phyloP scores from a whole-genome alignment of 2,888 invertebrate species.

The Monochamus alternatus region DNA sequence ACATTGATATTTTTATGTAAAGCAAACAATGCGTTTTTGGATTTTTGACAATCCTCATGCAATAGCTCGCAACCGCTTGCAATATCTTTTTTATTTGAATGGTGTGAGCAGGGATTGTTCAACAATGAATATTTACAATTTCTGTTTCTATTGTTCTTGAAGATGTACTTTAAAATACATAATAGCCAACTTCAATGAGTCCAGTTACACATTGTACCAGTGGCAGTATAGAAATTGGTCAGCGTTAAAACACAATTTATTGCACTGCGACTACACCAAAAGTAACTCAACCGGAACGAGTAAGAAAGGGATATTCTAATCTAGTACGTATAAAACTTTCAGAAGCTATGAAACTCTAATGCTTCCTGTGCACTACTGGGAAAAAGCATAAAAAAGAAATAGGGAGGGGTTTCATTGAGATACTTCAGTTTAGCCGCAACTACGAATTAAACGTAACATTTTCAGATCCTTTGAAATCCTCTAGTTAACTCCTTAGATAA shows the following conservation, averaged over 20 bases:
- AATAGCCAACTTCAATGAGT: too few relatives aligned
- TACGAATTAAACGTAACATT: neutral
- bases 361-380: neutral
- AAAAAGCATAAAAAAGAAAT: neutral
- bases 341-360: conserved; percentile 14
- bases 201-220: neutral
- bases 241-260: conserved; percentile 12
- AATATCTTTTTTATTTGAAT: too few relatives aligned
- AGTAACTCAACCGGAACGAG: neutral
- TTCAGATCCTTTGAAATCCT: too few relatives aligned
- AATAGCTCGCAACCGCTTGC: too few relatives aligned
- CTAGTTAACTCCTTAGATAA: too few relatives aligned
- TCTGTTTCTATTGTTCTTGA: too few relatives aligned
- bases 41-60: too few relatives aligned
- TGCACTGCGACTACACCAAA: conserved; percentile 12
- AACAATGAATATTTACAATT: too few relatives aligned
- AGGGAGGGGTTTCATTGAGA: neutral
- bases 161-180: too few relatives aligned
- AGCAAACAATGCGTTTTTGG: too few relatives aligned
- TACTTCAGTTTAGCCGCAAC: neutral
- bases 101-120: too few relatives aligned
- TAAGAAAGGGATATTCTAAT: conserved; percentile 21
- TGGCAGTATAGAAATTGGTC: neutral
- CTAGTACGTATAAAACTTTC: conserved; percentile 26
- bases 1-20: too few relatives aligned